Evolutionary conservation across 1,140 invertebrate species (phyloP), one percentile per base, ranked within the genome.

Genomic region (Eupristina koningsbergeri): DNA sequence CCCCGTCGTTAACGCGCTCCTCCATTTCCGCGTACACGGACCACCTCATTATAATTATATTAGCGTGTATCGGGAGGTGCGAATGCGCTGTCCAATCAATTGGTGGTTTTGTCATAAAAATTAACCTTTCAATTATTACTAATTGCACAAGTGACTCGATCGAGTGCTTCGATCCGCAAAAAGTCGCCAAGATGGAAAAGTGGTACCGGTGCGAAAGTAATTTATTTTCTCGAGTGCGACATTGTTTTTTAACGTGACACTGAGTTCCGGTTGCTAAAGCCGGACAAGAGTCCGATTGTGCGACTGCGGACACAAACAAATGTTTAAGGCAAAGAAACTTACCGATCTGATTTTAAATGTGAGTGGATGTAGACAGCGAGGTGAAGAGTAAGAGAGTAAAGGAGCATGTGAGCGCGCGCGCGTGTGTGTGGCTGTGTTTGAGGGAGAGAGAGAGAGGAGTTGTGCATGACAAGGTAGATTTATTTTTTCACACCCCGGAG

Each of bases 381-480:
- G 41, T 9, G 3, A 45, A n/a, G 29, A 41, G n/a, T 36, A n/a
- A 13, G n/a, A 2, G 45, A 7, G 83, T 34, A 69, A 36, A 78
- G 63, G 41, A 81, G 84, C 80, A 86, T 87, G 86, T 7, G 41
- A 45, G 87, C 86, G 89, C 89, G 90, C 5, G 47, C 50, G 47
- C 1, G 39, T 45, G 69, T 45, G 39, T 1, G 26, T 9, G 19
- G 45, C 0, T 1, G 39, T 29, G 11, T 15, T 1, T 5, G 34
- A 7, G 36, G 74, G 77, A 2, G 41, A 34, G 29, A 29, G 39
- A 31, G 36, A 29, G 88, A 87, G 89, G 88, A 86, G 84, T 90
- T 91, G 91, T 91, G 91, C 91, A 92, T 93, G 91, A 93, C 91
- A 91, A 91, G 90, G 90, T 91, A 89, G 88, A 91, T 91, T 92